Conservation (phyloP, 2,888 invertebrate genomes). For the Eristalis intricaria region DNA sequence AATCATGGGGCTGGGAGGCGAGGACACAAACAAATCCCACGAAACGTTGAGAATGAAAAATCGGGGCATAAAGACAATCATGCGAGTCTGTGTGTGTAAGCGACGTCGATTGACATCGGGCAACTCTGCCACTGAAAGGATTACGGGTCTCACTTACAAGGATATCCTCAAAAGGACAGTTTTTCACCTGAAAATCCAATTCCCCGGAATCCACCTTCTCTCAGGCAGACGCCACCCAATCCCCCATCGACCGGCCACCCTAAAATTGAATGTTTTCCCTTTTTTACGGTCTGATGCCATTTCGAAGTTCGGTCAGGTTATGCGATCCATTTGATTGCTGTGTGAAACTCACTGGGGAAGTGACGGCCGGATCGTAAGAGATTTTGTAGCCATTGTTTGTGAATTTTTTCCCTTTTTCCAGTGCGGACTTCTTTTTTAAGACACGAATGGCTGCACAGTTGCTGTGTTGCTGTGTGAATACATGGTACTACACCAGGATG, state of each 20-base stretch:
- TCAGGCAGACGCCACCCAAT: neutral
- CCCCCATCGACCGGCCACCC: neutral
- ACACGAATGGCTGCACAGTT: constrained; percentile 59
- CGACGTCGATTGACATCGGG: constrained; percentile 45
- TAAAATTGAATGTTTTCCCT: constrained; percentile 66
- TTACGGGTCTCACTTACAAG: constrained; percentile 54
- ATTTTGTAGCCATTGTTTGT: constrained; percentile 62
- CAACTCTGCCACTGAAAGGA: constrained; percentile 56
- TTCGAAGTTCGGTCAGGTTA: constrained; percentile 64
- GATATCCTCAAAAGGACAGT: constrained; percentile 45
- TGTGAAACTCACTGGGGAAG: constrained; percentile 61
- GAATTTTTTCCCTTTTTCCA: constrained; percentile 27
- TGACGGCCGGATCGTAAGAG: constrained; percentile 61
- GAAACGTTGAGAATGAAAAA: constrained; percentile 42
- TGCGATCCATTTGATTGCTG: constrained; percentile 67
- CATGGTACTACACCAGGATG: constrained; percentile 2
- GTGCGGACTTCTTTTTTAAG: constrained; percentile 43
- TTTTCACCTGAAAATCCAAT: constrained; percentile 51
- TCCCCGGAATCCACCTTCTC: constrained; percentile 3
- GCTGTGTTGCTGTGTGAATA: constrained; percentile 1
- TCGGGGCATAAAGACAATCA: constrained; percentile 21
- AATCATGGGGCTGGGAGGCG: neutral
- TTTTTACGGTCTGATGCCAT: constrained; percentile 66
- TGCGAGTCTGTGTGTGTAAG: constrained; percentile 13
- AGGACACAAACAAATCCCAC: constrained; percentile 5